Base-by-base conservation (phyloP, 2,888 invertebrate genomes). In the Diarsia brunnea region DNA sequence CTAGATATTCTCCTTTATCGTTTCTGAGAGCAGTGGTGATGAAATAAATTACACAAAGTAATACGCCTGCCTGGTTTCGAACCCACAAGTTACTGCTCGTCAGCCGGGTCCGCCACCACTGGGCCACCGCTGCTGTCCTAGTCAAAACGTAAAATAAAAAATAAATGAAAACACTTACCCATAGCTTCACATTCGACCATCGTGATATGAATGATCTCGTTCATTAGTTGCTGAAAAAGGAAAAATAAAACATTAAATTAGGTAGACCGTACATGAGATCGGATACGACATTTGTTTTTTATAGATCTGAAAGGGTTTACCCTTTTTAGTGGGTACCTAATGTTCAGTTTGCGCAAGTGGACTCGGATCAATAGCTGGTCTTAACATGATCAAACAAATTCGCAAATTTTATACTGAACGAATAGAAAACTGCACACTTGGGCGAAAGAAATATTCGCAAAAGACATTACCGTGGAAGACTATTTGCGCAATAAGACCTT, bases 131-230 rank as follows among this genome's bases (percentile, higher is more conserved):
- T 7, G 4, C 38, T 38, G 5, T 38, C 38, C 38, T 38, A 38
- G 38, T 38, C 38, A 38, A 38, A 38, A 38, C 38, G 4, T 38
- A 38, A 5, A 38, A 5, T 38, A 31, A 49, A 55, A 61, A 1
- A 27, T 47, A 16, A 14, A 49, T 51, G n/a, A 21, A 27, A 19
- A 27, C 38, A 78, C 79, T 63, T 12, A 80, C 79, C 84, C 61
- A 83, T 71, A 45, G 60, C 61, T 38, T 80, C 58, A 58, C 78
- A 80, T n/a, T 83, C 84, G 19, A 70, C 78, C 55, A 83, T 68
- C 12, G 80, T 72, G 31, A 81, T 79, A n/a, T 80, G 80, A 31
- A 81, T 79, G 16, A 81, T 81, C 67, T 81, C 80, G 49, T 84
- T 79, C 80, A 81, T 79, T 43, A 81, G 53, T 60, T 72, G 31